These are phyloP conservation scores for Clitarchus hookeri DNA, from an alignment of 2,888 invertebrate genomes.

Conservation along the genomic window DNA sequence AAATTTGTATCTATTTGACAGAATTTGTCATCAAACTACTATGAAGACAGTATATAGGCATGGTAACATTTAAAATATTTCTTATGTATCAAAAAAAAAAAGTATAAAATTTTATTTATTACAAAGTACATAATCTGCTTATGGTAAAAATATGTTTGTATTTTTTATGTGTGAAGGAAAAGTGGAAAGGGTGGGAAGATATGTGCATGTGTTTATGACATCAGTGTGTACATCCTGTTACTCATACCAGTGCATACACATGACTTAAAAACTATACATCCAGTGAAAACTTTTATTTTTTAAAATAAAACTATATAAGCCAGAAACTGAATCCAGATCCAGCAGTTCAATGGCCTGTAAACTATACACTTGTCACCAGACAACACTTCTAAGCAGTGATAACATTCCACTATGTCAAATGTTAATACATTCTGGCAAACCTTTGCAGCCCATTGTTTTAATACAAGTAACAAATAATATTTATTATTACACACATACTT, in stretches of 20 bases:
- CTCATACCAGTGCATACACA: neutral
- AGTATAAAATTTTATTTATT: no score
- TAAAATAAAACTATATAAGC: neutral
- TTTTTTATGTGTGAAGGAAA: no score
- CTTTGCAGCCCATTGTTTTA: neutral
- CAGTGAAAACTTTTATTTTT: neutral
- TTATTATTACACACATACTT: no score
- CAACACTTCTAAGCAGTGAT: neutral
- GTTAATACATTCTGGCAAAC: neutral
- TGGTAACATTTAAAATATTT: no score
- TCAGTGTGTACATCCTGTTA: neutral
- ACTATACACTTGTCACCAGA: neutral
- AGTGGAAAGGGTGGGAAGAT: no score
- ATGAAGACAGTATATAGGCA: no score
- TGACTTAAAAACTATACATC: neutral
- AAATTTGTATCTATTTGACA: neutral
- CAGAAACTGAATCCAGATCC: neutral
- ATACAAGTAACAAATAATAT: neutral
- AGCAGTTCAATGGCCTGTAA: neutral
- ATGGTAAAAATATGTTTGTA: no score
- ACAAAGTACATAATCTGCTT: no score
- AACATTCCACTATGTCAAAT: no score
- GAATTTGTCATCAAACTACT: no score
- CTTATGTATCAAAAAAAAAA: no score
- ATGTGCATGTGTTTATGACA: neutral